Evolutionary conservation across 2,113 vertebrate species (phyloP), one percentile per base, ranked within the genome.

Genomic region (Labeo catla): DNA sequence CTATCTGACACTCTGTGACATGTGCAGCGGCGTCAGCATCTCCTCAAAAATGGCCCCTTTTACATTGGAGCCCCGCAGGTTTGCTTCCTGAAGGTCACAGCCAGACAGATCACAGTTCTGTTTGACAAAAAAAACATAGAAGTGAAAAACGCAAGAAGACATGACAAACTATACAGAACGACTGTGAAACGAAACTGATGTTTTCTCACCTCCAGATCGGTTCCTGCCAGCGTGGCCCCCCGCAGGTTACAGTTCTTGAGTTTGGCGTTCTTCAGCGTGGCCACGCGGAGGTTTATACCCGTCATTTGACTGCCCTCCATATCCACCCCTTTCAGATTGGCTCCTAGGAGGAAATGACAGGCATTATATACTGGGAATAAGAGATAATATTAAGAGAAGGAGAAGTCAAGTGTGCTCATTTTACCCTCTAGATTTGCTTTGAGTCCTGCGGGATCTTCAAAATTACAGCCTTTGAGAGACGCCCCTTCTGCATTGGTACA

Each of bases 301-400:
- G 98, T 99, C 98, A 99, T 99, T 21, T 99, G 98, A 78, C 98
- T 99, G 89, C 98, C 98, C 91, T 99, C 98, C 97, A 99, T 97
- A 90, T 99, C 98, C 43, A 99, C 98, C 0, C 98, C 98, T 92
- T 99, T 99, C 92, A 99, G 94, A 91, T 99, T 99, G 61, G 98
- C 98, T 87, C 98, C 98, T 99, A 63, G 73, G 3, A 79, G 1
- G 89, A 3, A 52, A 84, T 68, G 16, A 23, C 76, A 77, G 84
- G 8, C 1, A 28, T 36, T 70, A 45, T 36, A 0, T 12, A 15
- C 36, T 23, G 23, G 15, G 19, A 12, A 47, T 11, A 66, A 2
- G 52, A 43, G 43, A 52, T 63, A 28, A 28, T 28, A 28, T 9
- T 19, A 12, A 45, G 11, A 10, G 28, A 52, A 28, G n/a, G 45